These are phyloP conservation scores for Corynorhinus townsendii DNA, from an alignment of 2,113 vertebrate genomes.

Conservation along the genomic window DNA sequence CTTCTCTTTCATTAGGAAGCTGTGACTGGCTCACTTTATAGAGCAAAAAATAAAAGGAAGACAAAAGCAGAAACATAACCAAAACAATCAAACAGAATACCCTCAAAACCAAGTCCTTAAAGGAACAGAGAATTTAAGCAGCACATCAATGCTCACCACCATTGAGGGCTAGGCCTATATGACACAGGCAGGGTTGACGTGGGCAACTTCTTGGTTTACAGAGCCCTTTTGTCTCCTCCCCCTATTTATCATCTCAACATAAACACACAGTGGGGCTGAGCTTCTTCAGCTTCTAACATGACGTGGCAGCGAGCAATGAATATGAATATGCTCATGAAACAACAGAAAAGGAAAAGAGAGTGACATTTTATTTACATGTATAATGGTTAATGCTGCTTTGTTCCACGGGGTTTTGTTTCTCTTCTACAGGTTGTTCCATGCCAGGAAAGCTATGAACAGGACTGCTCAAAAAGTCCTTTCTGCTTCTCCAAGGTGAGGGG, in stretches of 20 bases:
- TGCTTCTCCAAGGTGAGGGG: neutral
- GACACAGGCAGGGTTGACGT: neutral
- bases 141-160: neutral
- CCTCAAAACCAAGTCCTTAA: neutral
- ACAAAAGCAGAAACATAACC: neutral
- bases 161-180: accelerated
- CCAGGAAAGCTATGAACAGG: neutral
- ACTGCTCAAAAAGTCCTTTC: neutral
- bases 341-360: neutral
- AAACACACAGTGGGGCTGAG: neutral
- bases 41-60: slow-evolving; percentile 27
- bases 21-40: neutral
- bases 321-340: neutral
- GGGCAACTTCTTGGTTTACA: neutral
- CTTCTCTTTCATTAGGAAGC: neutral
- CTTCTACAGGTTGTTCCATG: neutral
- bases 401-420: neutral
- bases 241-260: neutral
- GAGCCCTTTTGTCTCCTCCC: neutral
- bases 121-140: neutral
- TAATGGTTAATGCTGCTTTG: neutral
- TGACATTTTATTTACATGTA: neutral
- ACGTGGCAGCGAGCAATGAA: neutral
- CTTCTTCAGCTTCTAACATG: neutral
- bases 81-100: neutral